These are phyloP conservation scores for Crenuchus spilurus DNA, from an alignment of 2,797 vertebrate genomes.

Conservation along the genomic window DNA sequence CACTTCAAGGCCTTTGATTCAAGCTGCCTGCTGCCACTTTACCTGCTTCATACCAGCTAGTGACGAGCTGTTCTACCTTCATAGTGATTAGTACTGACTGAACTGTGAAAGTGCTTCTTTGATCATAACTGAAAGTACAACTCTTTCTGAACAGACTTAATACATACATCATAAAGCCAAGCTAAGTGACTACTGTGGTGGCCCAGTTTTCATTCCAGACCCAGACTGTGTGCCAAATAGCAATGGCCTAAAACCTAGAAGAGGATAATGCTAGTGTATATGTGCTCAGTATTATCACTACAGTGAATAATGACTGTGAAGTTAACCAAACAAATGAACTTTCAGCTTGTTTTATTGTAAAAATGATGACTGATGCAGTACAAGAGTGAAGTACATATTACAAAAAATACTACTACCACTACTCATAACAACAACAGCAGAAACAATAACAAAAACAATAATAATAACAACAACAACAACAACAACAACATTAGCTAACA, in stretches of 20 bases:
- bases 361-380: no score
- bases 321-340: no score
- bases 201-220: background rate
- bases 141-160: no score
- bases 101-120: conserved; percentile 10
- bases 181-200: background rate
- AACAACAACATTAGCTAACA: no score
- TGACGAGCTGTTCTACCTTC: background rate
- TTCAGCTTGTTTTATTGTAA: no score
- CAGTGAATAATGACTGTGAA: background rate
- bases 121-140: background rate
- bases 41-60: conserved; percentile 61
- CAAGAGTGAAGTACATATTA: no score
- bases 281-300: background rate
- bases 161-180: background rate
- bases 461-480: no score
- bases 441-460: no score
- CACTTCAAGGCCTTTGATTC: background rate
- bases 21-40: conserved; percentile 63
- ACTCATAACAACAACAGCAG: no score
- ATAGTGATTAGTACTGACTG: background rate
- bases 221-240: background rate
- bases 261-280: background rate
- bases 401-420: no score
- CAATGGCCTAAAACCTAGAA: background rate